phyloP scores from a whole-genome alignment of 2,888 invertebrate genomes.

The Noctua comes region DNA sequence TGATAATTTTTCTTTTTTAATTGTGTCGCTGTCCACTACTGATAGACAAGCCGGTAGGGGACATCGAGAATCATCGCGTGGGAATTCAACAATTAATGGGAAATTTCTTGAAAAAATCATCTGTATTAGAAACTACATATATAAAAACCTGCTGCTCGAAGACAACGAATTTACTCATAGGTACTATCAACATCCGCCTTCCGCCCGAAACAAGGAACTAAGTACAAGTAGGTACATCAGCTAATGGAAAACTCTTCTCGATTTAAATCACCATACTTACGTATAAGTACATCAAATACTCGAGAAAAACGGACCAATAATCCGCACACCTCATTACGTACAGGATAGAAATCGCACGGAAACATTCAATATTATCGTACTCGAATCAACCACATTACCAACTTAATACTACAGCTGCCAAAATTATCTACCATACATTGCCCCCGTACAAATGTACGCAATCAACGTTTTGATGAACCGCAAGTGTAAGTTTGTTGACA shows the following conservation, averaged over 20 bases:
- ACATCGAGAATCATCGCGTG: no score
- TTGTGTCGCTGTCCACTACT: no score
- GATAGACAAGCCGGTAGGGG: no score
- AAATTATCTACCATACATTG: slow-evolving; percentile 30
- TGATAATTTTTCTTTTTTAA: no score
- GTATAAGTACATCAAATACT: slow-evolving; percentile 3
- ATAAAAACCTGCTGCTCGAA: no score
- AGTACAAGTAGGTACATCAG: not conserved
- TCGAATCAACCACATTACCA: slow-evolving; percentile 50
- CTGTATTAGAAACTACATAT: no score
- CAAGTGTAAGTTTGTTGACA: slow-evolving; percentile 52
- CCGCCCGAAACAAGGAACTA: not conserved
- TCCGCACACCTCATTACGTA: slow-evolving; percentile 47
- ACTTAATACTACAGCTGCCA: slow-evolving; percentile 16
- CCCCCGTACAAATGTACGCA: slow-evolving; percentile 19
- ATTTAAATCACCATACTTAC: slow-evolving; percentile 11
- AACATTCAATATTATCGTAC: slow-evolving; percentile 62
- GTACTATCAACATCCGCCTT: not conserved
- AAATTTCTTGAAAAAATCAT: no score
- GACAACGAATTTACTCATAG: not conserved
- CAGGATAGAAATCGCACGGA: slow-evolving; percentile 72
- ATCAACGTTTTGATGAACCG: slow-evolving; percentile 29
- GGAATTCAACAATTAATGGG: no score
- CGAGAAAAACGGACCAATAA: slow-evolving; percentile 46
- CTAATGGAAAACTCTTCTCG: not conserved